These are phyloP conservation scores for Pogonophryne albipinna DNA, from an alignment of 2,797 vertebrate species.

Conservation along the genomic window DNA sequence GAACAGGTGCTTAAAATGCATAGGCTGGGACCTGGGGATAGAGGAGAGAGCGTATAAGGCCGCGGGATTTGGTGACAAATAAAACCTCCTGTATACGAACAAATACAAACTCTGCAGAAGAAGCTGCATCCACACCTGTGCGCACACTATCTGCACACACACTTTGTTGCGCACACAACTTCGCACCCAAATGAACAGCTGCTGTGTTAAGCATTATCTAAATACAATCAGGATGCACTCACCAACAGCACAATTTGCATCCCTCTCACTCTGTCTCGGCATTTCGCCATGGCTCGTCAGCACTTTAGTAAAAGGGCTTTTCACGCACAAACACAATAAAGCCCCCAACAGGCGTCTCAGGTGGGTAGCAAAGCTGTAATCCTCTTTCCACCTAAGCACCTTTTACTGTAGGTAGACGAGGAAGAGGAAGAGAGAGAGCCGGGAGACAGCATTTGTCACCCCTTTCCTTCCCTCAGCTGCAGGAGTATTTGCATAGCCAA, in stretches of 20 bases:
- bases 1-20: constrained; percentile 45
- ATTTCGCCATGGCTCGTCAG: constrained; percentile 76
- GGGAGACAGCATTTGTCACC: constrained; percentile 65
- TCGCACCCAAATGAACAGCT: constrained; percentile 67
- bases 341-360: constrained; percentile 77
- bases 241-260: constrained; percentile 75
- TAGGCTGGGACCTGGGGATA: constrained; percentile 39
- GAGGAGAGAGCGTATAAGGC: constrained; percentile 19
- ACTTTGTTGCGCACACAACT: constrained; percentile 13
- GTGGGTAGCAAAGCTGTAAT: constrained; percentile 80
- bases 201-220: constrained; percentile 75
- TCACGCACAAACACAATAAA: constrained; percentile 81
- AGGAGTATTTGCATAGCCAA: constrained; percentile 65
- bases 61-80: constrained; percentile 31
- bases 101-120: constrained; percentile 10
- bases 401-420: constrained; percentile 67
- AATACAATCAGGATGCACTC: constrained; percentile 77
- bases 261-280: constrained; percentile 68
- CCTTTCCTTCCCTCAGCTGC: constrained; percentile 47
- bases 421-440: constrained; percentile 30
- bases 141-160: neutral
- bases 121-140: constrained; percentile 31
- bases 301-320: constrained; percentile 81
- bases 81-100: neutral
- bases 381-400: constrained; percentile 81